Evolutionary conservation across 2,888 invertebrate species (phyloP), one percentile per base, ranked within the genome.

Genomic region (Drosophila stalkeri): DNA sequence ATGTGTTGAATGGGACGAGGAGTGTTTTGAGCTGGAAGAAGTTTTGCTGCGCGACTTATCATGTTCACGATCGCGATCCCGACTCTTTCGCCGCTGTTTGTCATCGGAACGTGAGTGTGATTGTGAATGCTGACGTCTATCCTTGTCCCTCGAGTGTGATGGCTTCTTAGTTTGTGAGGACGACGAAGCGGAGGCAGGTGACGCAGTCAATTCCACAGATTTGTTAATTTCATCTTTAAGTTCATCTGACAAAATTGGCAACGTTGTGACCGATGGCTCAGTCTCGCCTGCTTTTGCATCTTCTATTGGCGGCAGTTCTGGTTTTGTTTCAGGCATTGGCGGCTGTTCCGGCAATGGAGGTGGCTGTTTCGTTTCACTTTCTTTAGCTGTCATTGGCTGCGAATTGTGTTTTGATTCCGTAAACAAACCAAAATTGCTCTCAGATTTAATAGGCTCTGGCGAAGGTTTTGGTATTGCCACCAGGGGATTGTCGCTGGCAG

Each of bases 81-180:
- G 69, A 12, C 82, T 81, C 41, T 85, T 82, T n/a, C 66, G 73
- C 0, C 76, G 71, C 31, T 75, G 68, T 33, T 78, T 90, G 12
- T 77, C 78, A 65, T 85, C 77, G 1, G 82, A 76, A 39, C 68
- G 75, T 5, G 82, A 67, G 23, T 64, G 63, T 1, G 75, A 51
- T 2, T 51, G 51, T 51, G 51, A 71, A 51, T 81, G 79, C 64
- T 80, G 74, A 7, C 75, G 75, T 18, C 51, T 71, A 14, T 86
- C 81, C 46, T 65, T 88, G 6, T 90, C 75, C 23, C 51, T 56
- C 2, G 72, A 72, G 6, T 41, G 39, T 7, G 75, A 74, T n/a
- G 85, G 82, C 44, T 90, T 92, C 39, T 91, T 92, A 8, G 90
- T 86, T 5, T 88, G 89, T 0, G 90, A 91, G 6, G 91, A 90